Evolutionary conservation across 2,888 invertebrate species (phyloP), one percentile per base, ranked within the genome.

Genomic region (Ligdia adustata): DNA sequence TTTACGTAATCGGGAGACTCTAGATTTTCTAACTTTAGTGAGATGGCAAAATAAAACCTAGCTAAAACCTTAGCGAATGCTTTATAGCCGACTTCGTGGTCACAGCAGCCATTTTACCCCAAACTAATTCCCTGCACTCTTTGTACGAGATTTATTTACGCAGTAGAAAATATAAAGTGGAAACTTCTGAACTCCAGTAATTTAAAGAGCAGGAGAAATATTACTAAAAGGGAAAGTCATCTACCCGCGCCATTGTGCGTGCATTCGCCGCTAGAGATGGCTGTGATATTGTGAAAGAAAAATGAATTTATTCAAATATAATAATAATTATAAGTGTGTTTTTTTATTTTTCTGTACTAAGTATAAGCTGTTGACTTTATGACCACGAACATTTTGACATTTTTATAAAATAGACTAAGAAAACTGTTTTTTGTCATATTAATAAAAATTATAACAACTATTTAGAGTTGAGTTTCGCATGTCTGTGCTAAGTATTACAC

Each of bases 151-250:
- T 41, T 47, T 37, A 41, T 37, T 39, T 33, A 28, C 33, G 46
- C 32, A 32, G 39, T 12, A 32, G 9, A 32, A 47, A 48, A 37
- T 35, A 42, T 31, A 15, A 35, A 49, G 38, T 18, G 24, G 28
- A 22, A 33, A 42, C 28, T 39, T 34, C 24, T 18, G 27, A 44
- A 35, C 39, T 40, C 24, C 18, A 45, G 44, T 37, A 27, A 44
- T 41, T 50, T 50, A 39, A 43, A 26, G 15, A 39, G 26, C 28
- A 9, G 31, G 35, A 47, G 43, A 49, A 49, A 46, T 56, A 55
- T 52, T 43, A 35, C 42, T 39, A 40, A 43, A 38, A 42, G 39
- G 31, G 47, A 51, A 52, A 52, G 39, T 42, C 35, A 44, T 51
- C 43, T 38, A 24, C 40, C 20, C 24, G 26, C 13, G 13, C 41